Base-by-base conservation (phyloP, 1,140 invertebrate species). In the Trinorchestia longiramus region DNA sequence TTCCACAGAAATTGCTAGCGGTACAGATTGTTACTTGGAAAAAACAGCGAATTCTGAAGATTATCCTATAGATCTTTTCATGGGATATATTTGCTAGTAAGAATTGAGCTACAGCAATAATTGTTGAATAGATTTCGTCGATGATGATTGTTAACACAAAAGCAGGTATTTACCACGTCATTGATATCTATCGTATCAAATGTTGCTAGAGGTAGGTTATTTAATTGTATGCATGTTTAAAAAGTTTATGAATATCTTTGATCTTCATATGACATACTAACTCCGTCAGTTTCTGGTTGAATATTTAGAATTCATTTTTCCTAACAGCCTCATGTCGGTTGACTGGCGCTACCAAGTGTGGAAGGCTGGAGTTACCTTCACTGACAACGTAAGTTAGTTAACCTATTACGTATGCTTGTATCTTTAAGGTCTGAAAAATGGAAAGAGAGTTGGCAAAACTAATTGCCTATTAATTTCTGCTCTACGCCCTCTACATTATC, bases 291-390 rank as follows among this genome's bases (percentile, higher is more conserved):
- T 77, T 77, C 15, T 77, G 28, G 3, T 1, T 36, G 15, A 77
- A 87, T 47, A 95, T 15, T n/a, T n/a, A 3, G 15, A 4, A 42
- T 92, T 96, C 97, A 96, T 96, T 97, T 97, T 97, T 96, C 96
- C 97, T 97, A 97, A 41, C 97, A 99, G 98, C 97, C 98, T 99
- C 96, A 97, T 98, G 95, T 99, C 98, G 97, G 99, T 99, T 97
- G 99, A 99, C 97, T 99, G 99, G 99, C 98, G 99, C 97, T 99
- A 99, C 97, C 99, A 99, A 97, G 97, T 99, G 43, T 99, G 99
- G 99, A 99, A 99, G 97, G 99, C 98, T 92, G 99, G 99, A 0
- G 99, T 99, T 19, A 99, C 99, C 8, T 98, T 99, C 96, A 99
- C 99, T 0, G 99, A 99, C 97, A 99, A 99, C 97, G 98, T 98